Evolutionary conservation across 2,797 vertebrate species (phyloP).

Genomic region (Mus spretus): DNA sequence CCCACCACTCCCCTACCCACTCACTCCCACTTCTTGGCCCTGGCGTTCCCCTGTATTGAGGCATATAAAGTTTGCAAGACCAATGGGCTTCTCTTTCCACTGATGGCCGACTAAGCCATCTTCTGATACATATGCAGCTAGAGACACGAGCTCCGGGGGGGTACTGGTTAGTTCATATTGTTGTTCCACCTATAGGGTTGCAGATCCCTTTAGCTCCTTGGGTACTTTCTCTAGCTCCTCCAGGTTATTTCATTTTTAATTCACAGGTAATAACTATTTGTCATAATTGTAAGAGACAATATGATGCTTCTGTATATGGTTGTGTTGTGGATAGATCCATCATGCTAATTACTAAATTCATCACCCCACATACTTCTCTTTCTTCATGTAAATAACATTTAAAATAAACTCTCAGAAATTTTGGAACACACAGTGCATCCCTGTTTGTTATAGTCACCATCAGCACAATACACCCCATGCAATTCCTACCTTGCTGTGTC

Average conservation of each 20-base stretch:
- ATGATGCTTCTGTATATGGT: not conserved
- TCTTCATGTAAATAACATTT: conserved; percentile 6
- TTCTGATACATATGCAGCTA: no score
- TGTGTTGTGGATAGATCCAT: not conserved
- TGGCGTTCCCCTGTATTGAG: no score
- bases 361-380: not conserved
- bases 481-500: conserved; percentile 13
- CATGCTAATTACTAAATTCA: not conserved
- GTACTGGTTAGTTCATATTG: no score
- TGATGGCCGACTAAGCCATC: no score
- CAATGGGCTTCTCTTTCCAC: no score
- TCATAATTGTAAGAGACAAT: not conserved
- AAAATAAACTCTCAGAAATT: not conserved
- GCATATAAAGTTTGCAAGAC: no score
- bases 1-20: no score
- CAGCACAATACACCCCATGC: not conserved
- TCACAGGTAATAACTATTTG: not conserved
- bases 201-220: no score
- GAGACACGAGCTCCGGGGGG: no score
- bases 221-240: no score
- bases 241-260: conserved; percentile 21
- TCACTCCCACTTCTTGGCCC: no score
- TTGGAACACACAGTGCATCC: not conserved
- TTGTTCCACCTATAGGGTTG: no score
- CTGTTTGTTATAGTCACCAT: not conserved